Percentiles rank a stretch among this genome's conserved stretches.
phyloP scores from a whole-genome alignment of 2,113 vertebrate species.

The Gobiocypris rarus region DNA sequence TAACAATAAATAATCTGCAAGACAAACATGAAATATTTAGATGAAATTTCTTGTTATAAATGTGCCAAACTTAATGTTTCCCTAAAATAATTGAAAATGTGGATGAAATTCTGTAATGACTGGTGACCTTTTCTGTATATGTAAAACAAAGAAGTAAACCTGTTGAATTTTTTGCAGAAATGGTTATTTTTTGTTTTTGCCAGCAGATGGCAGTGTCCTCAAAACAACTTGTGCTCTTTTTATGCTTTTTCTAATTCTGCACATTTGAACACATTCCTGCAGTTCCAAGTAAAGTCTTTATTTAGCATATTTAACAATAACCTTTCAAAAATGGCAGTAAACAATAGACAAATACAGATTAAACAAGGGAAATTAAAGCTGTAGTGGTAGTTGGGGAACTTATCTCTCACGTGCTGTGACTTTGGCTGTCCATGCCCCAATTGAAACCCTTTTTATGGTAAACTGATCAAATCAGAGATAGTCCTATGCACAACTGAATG shows the following conservation, averaged over 20 bases:
- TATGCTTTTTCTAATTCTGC: not conserved
- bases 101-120: not conserved
- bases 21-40: not conserved
- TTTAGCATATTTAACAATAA: slow-evolving; percentile 16
- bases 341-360: not conserved
- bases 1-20: not conserved
- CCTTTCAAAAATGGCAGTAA: not conserved
- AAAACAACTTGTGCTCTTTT: not conserved
- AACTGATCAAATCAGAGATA: not conserved
- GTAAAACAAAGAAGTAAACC: not conserved
- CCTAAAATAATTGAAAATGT: not conserved
- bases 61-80: not conserved
- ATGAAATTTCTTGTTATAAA: not conserved
- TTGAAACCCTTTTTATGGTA: slow-evolving; percentile 30
- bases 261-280: not conserved
- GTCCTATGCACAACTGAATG: not conserved
- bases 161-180: not conserved
- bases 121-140: not conserved
- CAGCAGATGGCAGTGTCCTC: slow-evolving; percentile 46
- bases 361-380: not conserved
- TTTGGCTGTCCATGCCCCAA: not conserved
- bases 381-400: not conserved
- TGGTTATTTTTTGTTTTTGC: not conserved
- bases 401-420: not conserved
- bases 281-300: slow-evolving; percentile 17